Conservation (phyloP, 2,888 invertebrate genomes). For the Ophonus ardosiacus region DNA sequence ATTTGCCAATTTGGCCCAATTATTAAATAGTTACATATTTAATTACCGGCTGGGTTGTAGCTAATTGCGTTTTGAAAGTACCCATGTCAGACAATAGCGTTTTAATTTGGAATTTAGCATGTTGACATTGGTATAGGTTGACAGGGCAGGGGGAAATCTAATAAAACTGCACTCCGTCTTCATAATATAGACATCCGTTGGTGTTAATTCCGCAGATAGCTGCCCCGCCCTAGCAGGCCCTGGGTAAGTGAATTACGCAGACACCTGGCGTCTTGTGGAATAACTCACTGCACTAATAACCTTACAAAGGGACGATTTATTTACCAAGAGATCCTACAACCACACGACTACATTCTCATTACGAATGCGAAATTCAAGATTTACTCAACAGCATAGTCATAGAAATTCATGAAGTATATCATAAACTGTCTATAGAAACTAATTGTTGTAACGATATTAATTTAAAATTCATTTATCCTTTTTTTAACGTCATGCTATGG, state of each 20-base stretch:
- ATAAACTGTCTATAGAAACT: no score
- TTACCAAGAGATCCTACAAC: no score
- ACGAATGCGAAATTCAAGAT: no score
- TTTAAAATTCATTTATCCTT: no score
- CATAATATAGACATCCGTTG: constrained; percentile 55
- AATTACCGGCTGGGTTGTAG: constrained; percentile 9
- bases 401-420: no score
- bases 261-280: constrained; percentile 47
- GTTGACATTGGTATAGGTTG: constrained; percentile 12
- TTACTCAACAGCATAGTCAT: no score
- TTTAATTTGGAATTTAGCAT: constrained; percentile 34
- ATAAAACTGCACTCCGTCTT: constrained; percentile 55
- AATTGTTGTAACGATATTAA: no score
- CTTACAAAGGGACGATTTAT: background rate
- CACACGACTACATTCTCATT: no score
- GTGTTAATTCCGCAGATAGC: constrained; percentile 44
- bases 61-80: constrained; percentile 36
- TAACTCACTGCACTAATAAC: constrained; percentile 39
- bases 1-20: background rate
- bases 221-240: background rate
- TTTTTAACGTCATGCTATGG: no score
- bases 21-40: constrained; percentile 14
- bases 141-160: constrained; percentile 39
- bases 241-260: constrained; percentile 43
- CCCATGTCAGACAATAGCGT: constrained; percentile 43